A percentile compares a stretch with the other conserved stretches of the same genome.
Conservation (phyloP, 2,797 vertebrate species). For the Sandelia bainsii region DNA sequence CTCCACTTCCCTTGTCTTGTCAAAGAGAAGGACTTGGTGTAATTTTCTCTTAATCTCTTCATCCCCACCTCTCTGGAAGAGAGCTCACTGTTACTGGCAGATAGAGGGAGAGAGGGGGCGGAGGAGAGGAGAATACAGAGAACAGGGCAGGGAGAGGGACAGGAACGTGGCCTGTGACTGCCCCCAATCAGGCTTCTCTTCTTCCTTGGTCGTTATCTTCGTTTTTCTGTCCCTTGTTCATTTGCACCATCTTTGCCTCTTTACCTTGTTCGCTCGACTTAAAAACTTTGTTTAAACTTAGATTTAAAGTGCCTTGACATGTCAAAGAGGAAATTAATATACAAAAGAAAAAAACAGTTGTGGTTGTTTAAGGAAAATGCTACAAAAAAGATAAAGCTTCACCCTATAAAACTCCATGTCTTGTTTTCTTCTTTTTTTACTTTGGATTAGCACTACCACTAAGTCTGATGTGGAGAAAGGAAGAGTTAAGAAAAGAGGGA, state of each 20-base stretch:
- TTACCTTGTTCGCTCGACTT: constrained; percentile 29
- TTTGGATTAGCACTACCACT: constrained; percentile 7
- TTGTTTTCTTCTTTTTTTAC: constrained; percentile 25
- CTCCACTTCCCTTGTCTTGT: constrained; percentile 69
- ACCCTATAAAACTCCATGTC: constrained; percentile 45
- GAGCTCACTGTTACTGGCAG: constrained; percentile 66
- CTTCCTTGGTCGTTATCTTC: constrained; percentile 47
- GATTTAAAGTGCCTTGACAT: constrained; percentile 28
- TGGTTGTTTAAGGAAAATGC: constrained; percentile 9
- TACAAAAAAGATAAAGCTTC: constrained; percentile 28
- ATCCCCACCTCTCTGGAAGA: constrained; percentile 66
- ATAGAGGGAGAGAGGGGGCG: constrained; percentile 13
- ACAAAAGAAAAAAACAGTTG: constrained; percentile 1
- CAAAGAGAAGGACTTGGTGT: constrained; percentile 68
- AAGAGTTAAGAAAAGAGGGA: constrained; percentile 7
- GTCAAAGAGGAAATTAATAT: constrained; percentile 31
- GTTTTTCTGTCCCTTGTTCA: constrained; percentile 43
- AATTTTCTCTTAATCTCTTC: constrained; percentile 83
- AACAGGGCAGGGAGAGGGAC: constrained; percentile 43
- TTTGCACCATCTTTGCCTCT: constrained; percentile 29
- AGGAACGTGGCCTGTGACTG: constrained; percentile 62
- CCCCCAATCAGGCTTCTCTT: constrained; percentile 71
- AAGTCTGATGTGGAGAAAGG: constrained; percentile 24
- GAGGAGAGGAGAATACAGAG: constrained; percentile 9
- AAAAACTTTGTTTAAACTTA: constrained; percentile 47